Base-by-base conservation (phyloP, 2,797 vertebrate species). In the Adrianichthys oophorus region DNA sequence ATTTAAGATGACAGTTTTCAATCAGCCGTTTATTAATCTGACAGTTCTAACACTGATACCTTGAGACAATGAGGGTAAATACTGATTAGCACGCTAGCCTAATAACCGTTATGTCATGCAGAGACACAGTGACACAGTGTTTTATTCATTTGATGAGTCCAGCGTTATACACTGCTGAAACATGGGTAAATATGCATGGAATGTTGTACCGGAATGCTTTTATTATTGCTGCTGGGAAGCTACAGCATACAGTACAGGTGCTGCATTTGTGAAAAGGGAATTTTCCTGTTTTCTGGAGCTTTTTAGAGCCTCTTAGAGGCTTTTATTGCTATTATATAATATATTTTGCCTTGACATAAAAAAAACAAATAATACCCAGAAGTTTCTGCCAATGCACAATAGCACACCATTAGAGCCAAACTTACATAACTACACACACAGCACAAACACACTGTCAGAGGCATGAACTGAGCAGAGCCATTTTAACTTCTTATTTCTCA, bases 41-140 rank as follows among this genome's bases (percentile, higher is more conserved):
- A 70, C 70, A 72, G 53, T 65, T 72, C 74, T 57, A 79, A 78
- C 75, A 72, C 65, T 66, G 62, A 67, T 59, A 52, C 67, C 52
- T 65, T 45, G 42, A 56, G 71, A 57, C 79, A 90, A 87, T 71
- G 54, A 83, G 85, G 83, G 64, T 84, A 85, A 86, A 85, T 62
- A 81, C 81, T 78, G 85, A 90, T 90, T 82, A 89, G 51, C 78
- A 69, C 23, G 67, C 54, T 59, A 41, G 52, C 48, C 37, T 47
- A 21, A 41, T 67, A 61, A 47, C 59, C 15, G 57, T 68, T 72
- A 62, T 82, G 46, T 71, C 48, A 50, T 16, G 55, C 18, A 54
- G 49, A 4, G 8, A 59, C 41, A 54, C 21, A 53, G 26, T 52
- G 66, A 59, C 63, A 67, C 32, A 43, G 23, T 15, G 13, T 46